Percentiles rank a stretch among this genome's conserved stretches.
Conservation (phyloP, 2,888 invertebrate genomes). For the Tipula vernalis region DNA sequence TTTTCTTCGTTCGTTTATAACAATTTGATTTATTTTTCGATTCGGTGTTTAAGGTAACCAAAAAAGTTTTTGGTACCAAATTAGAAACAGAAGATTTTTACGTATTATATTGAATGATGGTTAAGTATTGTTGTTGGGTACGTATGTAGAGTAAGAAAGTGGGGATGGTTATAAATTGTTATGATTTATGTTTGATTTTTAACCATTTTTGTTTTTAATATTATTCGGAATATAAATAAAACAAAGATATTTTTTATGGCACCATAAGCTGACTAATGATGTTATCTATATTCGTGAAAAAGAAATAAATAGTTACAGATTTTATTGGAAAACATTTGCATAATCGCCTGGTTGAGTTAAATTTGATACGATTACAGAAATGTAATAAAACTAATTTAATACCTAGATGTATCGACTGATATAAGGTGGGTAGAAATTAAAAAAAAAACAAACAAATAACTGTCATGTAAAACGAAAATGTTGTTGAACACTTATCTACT, state of each 20-base stretch:
- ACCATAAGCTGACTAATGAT: background rate
- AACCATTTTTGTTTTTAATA: background rate
- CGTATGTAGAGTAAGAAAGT: background rate
- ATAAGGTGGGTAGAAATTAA: background rate
- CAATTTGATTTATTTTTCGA: background rate
- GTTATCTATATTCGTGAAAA: background rate
- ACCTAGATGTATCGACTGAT: background rate
- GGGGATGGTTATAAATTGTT: background rate
- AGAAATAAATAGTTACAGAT: background rate
- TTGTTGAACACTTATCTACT: background rate
- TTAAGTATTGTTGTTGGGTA: background rate
- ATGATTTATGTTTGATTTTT: background rate
- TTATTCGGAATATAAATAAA: background rate
- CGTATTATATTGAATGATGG: background rate
- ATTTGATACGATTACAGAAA: background rate
- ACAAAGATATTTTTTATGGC: background rate
- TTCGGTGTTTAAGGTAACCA: constrained; percentile 4
- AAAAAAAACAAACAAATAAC: background rate
- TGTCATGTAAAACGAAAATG: background rate
- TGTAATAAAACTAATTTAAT: background rate
- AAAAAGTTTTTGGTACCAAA: background rate
- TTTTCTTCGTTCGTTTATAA: background rate
- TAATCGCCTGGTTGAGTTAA: background rate
- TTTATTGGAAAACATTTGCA: background rate
- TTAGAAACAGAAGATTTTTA: background rate